A percentile compares a stretch with the other conserved stretches of the same genome.
These are phyloP conservation scores for Halesus radiatus DNA, from an alignment of 1,140 invertebrate genomes.

Conservation along the genomic window DNA sequence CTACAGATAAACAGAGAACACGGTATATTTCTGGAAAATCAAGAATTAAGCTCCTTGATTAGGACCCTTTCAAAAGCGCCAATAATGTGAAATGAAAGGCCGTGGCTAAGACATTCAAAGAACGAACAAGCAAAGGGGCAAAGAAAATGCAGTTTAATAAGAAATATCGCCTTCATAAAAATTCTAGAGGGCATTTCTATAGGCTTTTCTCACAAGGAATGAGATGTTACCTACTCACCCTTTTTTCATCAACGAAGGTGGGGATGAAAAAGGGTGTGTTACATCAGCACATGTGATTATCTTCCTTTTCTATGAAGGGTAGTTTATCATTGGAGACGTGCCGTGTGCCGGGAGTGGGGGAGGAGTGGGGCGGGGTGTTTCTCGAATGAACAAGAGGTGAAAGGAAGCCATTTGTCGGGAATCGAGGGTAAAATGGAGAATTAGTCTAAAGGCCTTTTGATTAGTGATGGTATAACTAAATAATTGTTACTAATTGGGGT, in stretches of 20 bases:
- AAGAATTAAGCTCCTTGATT: no score
- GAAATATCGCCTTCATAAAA: constrained; percentile 23
- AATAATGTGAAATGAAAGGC: no score
- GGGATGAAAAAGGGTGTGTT: constrained; percentile 30
- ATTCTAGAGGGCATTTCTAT: constrained; percentile 19
- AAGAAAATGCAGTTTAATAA: constrained; percentile 20
- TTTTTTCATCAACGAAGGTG: constrained; percentile 19
- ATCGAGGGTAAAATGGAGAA: constrained; percentile 1
- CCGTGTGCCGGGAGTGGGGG: not conserved
- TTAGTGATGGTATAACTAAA: no score
- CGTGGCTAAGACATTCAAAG: not conserved
- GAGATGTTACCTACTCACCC: constrained; percentile 4
- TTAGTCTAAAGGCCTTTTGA: no score
- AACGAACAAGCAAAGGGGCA: not conserved
- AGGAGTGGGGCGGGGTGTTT: not conserved
- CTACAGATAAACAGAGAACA: no score
- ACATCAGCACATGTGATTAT: constrained; percentile 46
- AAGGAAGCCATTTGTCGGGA: constrained; percentile 19
- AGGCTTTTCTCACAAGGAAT: constrained; percentile 21
- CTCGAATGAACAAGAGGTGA: not conserved
- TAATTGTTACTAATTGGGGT: no score
- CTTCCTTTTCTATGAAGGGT: constrained; percentile 42
- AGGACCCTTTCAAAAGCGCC: not conserved
- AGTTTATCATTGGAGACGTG: constrained; percentile 43
- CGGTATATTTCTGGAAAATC: no score